Conservation (phyloP, 2,797 vertebrate genomes). For the Buphagus erythrorhynchus region DNA sequence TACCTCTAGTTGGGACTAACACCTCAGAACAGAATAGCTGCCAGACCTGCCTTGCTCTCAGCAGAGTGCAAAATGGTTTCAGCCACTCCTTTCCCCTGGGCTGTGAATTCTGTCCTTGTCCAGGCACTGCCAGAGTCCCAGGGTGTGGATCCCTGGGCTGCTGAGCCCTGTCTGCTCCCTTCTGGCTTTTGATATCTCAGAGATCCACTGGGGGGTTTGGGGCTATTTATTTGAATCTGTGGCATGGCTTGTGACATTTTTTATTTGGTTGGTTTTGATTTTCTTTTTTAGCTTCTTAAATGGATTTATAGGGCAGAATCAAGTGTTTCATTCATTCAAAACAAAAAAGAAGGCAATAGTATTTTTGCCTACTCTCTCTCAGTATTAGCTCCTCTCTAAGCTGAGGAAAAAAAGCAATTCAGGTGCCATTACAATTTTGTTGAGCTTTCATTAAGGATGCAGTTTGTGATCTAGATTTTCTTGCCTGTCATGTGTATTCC, state of each 20-base stretch:
- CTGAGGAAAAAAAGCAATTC: not conserved
- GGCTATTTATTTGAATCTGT: not conserved
- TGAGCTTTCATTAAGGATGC: not conserved
- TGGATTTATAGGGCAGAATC: not conserved
- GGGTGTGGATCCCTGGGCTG: not conserved
- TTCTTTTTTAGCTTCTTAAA: not conserved
- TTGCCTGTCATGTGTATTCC: not conserved
- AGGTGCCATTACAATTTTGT: not conserved
- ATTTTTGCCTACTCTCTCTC: not conserved
- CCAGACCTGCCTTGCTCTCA: not conserved
- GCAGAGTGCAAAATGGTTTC: not conserved
- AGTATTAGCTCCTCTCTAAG: not conserved
- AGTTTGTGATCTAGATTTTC: not conserved
- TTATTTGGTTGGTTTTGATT: not conserved
- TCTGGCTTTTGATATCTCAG: not conserved
- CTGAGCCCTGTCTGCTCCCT: not conserved
- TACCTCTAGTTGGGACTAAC: not conserved
- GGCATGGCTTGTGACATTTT: not conserved
- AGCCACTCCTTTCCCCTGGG: not conserved
- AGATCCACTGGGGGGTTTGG: rapidly evolving
- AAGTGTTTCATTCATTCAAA: not conserved
- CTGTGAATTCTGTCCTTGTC: not conserved
- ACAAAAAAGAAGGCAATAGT: not conserved
- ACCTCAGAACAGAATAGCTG: not conserved
- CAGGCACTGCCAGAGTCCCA: rapidly evolving